Evolutionary conservation across 2,113 vertebrate species (phyloP).

Genomic region (Festucalex cinctus): DNA sequence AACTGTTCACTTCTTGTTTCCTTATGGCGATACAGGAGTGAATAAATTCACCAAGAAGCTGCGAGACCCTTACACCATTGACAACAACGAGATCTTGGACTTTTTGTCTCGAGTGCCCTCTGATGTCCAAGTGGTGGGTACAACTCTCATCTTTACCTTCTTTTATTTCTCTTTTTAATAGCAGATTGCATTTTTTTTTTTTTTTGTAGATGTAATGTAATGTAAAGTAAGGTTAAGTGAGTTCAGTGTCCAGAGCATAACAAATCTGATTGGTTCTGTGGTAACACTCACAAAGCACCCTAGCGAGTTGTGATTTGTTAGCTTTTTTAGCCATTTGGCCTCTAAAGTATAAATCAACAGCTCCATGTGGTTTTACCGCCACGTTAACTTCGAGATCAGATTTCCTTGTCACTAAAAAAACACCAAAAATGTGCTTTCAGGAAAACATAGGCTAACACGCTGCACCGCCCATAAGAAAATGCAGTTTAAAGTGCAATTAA

Average conservation of each 20-base stretch:
- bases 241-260: slow-evolving; percentile 53
- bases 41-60: slow-evolving; percentile 99
- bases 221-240: slow-evolving; percentile 63
- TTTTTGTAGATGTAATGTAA: slow-evolving; percentile 46
- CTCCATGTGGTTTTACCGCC: slow-evolving; percentile 66
- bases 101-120: slow-evolving; percentile 97
- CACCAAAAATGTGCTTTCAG: slow-evolving; percentile 46
- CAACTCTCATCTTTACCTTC: slow-evolving; percentile 40
- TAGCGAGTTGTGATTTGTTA: slow-evolving; percentile 58
- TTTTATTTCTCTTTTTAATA: slow-evolving; percentile 1
- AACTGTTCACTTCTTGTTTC: slow-evolving; percentile 5
- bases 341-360: slow-evolving; percentile 64
- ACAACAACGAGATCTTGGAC: slow-evolving; percentile 97
- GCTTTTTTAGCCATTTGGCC: slow-evolving; percentile 66
- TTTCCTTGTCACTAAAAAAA: slow-evolving; percentile 53
- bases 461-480: slow-evolving; percentile 54
- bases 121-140: slow-evolving; percentile 94
- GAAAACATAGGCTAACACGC: slow-evolving; percentile 43
- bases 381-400: slow-evolving; percentile 73
- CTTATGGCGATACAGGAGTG: slow-evolving; percentile 78
- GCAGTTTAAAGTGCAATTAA: slow-evolving; percentile 73
- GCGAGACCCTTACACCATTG: slow-evolving; percentile 90
- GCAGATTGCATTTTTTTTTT: slow-evolving; percentile 41
- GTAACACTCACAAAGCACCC: slow-evolving; percentile 43
- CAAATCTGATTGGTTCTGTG: slow-evolving; percentile 58